Percentiles rank a stretch among this genome's conserved stretches.
These are phyloP conservation scores for Micropterix aruncella DNA, from an alignment of 2,888 invertebrate genomes.

Conservation along the genomic window DNA sequence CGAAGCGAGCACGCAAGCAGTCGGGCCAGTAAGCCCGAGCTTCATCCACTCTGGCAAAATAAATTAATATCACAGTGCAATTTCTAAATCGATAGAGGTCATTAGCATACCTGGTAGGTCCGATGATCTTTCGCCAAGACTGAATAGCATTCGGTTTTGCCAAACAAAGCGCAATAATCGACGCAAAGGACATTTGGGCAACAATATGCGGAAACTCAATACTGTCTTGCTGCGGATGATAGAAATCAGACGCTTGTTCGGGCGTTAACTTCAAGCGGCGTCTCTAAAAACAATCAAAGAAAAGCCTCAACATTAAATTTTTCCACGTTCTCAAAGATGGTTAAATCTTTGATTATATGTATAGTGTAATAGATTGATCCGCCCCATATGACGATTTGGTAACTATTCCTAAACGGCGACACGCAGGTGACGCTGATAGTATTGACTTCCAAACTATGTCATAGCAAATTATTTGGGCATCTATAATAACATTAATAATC, in stretches of 20 bases:
- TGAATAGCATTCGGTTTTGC: constrained; percentile 54
- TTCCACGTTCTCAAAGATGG: too few relatives aligned
- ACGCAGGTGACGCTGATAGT: too few relatives aligned
- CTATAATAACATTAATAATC: too few relatives aligned
- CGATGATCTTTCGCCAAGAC: constrained; percentile 59
- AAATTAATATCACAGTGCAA: constrained; percentile 2
- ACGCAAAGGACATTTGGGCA: constrained; percentile 65
- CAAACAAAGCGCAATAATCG: constrained; percentile 56
- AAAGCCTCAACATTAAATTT: too few relatives aligned
- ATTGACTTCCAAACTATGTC: too few relatives aligned
- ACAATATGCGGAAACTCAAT: constrained; percentile 65
- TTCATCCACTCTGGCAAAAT: constrained; percentile 43
- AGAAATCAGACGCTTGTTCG: constrained; percentile 79
- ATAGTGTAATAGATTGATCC: too few relatives aligned
- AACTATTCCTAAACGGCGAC: too few relatives aligned
- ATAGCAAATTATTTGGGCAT: too few relatives aligned
- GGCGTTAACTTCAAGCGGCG: too few relatives aligned
- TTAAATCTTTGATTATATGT: too few relatives aligned
- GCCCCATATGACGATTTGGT: too few relatives aligned
- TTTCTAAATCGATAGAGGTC: constrained; percentile 1
- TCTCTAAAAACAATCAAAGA: too few relatives aligned
- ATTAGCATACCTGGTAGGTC: constrained; percentile 39
- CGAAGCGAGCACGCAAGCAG: constrained; percentile 58
- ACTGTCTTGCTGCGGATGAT: constrained; percentile 57
- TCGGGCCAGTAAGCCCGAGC: constrained; percentile 58